Base-by-base conservation (phyloP, 37 sponge, comb jelly and placozoan genomes). In the Oopsacas minuta region DNA sequence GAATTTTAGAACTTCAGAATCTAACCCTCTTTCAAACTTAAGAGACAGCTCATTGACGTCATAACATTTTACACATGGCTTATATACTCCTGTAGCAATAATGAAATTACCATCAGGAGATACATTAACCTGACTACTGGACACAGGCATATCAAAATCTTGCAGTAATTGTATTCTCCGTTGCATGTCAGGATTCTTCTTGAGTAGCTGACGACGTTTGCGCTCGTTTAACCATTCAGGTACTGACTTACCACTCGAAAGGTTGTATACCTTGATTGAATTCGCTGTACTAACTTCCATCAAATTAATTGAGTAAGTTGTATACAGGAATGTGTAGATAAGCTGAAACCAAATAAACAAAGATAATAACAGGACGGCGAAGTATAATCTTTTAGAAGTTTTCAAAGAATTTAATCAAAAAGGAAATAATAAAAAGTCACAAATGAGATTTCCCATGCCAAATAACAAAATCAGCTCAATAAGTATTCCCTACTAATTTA, bases 191-290 rank as follows among this genome's bases (percentile, higher is more conserved):
- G 89, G 84, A 86, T 96, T 94, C 83, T 87, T 90, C 52, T 92
- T 96, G 20, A 93, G 81, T 5, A 96, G 90, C 1, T 85, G 61
- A 28, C 97, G 84, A 53, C 87, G 89, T 83, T 91, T 93, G 36
- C 94, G 87, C 22, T 96, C 97, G 20, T 94, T 94, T 25, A 96
- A 87, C 94, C 97, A 94, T 85, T 97, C 97, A 38, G 97, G 97
- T 3, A 97, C 84, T 36, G 90, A 52, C 84, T 93, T 94, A 7
- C 94, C 93, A 81, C 91, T 87, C 34, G 91, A 92, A 3, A 97
- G 84, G 61, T 92, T 97, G 84, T 97, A 97, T 7, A 94, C 91
- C 87, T 97, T 97, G 20, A 94, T 91, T 37, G 90, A 89, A 39
- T 92, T 91, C 0, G 95, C 85, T 36, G 88, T 89, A 28, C 87